Percentiles rank a stretch among this genome's conserved stretches.
phyloP scores from a whole-genome alignment of 2,888 invertebrate species.

The Iselma pallidipennis region DNA sequence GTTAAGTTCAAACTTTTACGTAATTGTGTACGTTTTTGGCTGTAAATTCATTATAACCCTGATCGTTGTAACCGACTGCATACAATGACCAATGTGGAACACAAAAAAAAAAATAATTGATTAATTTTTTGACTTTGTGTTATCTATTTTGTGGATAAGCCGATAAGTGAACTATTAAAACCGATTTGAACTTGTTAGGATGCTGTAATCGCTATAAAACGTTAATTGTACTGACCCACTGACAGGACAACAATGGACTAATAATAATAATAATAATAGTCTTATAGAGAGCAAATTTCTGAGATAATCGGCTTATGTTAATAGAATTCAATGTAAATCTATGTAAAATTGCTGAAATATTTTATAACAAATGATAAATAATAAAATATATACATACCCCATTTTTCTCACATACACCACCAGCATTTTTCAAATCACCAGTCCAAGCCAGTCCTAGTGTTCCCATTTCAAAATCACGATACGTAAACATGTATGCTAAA shows the following conservation, averaged over 20 bases:
- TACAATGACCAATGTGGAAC: too few relatives aligned
- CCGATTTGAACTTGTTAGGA: not conserved
- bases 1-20: too few relatives aligned
- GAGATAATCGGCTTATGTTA: constrained; percentile 20
- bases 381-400: constrained; percentile 68
- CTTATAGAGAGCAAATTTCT: constrained; percentile 13
- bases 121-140: not conserved
- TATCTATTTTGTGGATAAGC: not conserved
- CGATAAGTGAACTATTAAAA: not conserved
- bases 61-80: too few relatives aligned
- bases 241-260: constrained; percentile 16
- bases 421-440: constrained; percentile 92
- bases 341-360: not conserved
- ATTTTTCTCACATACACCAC: constrained; percentile 97
- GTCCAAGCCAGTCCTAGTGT: constrained; percentile 98
- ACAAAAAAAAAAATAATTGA: too few relatives aligned
- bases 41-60: too few relatives aligned
- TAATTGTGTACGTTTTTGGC: too few relatives aligned
- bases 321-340: constrained; percentile 18
- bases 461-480: constrained; percentile 94
- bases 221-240: constrained; percentile 20
- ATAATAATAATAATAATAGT: too few relatives aligned
- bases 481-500: constrained; percentile 98
- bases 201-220: not conserved
- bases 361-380: not conserved